These are phyloP conservation scores for Scaptomyza hsui DNA, from an alignment of 1,140 invertebrate species.

Conservation along the genomic window DNA sequence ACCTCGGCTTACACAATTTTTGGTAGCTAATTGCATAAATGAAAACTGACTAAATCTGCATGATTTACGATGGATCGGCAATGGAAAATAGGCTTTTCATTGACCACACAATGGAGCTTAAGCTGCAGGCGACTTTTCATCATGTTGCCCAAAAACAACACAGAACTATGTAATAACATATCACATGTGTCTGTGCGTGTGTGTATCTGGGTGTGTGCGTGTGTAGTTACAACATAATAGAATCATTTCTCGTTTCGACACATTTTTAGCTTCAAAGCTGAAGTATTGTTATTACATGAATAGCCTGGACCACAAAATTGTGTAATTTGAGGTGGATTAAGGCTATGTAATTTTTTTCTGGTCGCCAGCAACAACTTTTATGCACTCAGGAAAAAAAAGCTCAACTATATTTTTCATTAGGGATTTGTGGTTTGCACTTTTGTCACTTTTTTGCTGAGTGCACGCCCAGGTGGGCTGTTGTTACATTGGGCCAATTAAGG, in stretches of 20 bases:
- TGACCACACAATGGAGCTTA: not conserved
- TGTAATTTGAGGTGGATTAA: constrained; percentile 48
- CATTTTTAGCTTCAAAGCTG: constrained; percentile 28
- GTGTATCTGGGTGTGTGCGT: not conserved
- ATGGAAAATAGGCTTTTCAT: not conserved
- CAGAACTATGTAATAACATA: constrained; percentile 36
- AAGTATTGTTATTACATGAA: constrained; percentile 34
- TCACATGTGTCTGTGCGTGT: not conserved
- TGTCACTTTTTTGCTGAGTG: not conserved
- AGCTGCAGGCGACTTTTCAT: not conserved
- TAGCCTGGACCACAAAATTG: constrained; percentile 38
- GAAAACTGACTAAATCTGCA: not conserved
- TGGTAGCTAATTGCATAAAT: constrained; percentile 20
- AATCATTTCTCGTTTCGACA: constrained; percentile 41
- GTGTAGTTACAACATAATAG: constrained; percentile 2
- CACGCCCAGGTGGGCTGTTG: not conserved
- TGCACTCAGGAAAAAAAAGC: not conserved
- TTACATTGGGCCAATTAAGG: not conserved
- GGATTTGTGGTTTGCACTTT: too few species aligned
- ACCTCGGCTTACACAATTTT: constrained; percentile 19
- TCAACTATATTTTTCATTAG: too few species aligned
- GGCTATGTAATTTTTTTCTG: constrained; percentile 25
- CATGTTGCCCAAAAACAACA: too few species aligned
- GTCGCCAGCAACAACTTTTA: constrained; percentile 2
- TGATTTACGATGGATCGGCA: not conserved